Percentiles rank a stretch among this genome's conserved stretches.
Conservation (phyloP, 2,888 invertebrate species). For the Leptura quadrifasciata region DNA sequence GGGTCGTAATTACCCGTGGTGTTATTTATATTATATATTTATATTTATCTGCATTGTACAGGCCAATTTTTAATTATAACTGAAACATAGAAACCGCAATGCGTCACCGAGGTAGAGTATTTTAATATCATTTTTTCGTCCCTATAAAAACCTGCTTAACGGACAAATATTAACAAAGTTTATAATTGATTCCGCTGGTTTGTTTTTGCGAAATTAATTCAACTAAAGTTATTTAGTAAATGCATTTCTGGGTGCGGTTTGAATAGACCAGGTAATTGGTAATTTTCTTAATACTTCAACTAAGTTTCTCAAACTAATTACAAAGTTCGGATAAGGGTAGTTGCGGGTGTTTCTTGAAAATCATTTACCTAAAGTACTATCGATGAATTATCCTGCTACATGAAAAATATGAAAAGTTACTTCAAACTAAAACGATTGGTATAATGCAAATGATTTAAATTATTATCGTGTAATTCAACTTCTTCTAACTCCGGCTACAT, state of each 20-base stretch:
- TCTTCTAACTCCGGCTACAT: too few species aligned
- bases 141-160: constrained; percentile 3
- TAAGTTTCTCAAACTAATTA: constrained; percentile 49
- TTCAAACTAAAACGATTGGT: too few species aligned
- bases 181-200: constrained; percentile 8
- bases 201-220: constrained; percentile 15
- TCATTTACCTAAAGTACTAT: constrained; percentile 13
- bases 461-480: too few species aligned
- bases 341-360: constrained; percentile 17
- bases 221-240: background rate
- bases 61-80: background rate
- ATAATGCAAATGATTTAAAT: too few species aligned
- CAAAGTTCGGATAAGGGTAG: constrained; percentile 43
- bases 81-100: background rate
- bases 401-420: background rate
- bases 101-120: background rate
- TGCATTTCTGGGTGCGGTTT: constrained; percentile 6
- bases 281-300: constrained; percentile 47
- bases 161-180: constrained; percentile 17
- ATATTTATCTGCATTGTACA: too few species aligned
- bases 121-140: background rate
- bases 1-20: too few species aligned
- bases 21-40: too few species aligned
- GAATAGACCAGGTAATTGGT: constrained; percentile 34
- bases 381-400: background rate